These are phyloP conservation scores for Entomobrya multifasciata DNA, from an alignment of 2,888 invertebrate genomes.

Conservation along the genomic window DNA sequence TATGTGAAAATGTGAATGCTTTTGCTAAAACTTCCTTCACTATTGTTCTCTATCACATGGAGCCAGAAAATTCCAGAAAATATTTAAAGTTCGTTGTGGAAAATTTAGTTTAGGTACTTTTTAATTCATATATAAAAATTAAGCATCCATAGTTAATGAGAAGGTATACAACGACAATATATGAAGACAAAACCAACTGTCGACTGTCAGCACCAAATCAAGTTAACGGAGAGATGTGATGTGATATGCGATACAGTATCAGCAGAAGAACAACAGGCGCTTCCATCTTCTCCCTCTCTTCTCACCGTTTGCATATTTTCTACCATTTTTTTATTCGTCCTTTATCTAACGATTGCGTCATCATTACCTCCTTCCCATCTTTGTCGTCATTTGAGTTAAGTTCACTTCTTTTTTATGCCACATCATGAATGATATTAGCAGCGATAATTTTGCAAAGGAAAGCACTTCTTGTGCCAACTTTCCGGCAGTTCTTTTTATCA, in stretches of 20 bases:
- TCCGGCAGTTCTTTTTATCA: not conserved
- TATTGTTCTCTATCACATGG: conserved; percentile 20
- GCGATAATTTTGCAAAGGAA: conserved; percentile 47
- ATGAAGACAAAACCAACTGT: not conserved
- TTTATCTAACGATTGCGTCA: conserved; percentile 39
- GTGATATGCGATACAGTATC: no score
- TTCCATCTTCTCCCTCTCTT: not conserved
- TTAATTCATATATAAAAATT: not conserved
- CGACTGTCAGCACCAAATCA: conserved; percentile 26
- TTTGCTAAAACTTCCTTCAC: no score
- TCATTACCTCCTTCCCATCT: not conserved
- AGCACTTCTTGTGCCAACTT: conserved; percentile 58
- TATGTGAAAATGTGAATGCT: no score
- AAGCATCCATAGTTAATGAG: no score
- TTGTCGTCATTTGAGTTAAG: conserved; percentile 28
- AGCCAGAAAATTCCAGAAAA: conserved; percentile 8
- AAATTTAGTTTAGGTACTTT: not conserved
- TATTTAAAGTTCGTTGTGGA: no score
- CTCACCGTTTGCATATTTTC: conserved; percentile 39
- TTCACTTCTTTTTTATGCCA: conserved; percentile 8
- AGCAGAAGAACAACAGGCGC: not conserved
- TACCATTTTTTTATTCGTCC: not conserved
- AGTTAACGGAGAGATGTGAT: not conserved
- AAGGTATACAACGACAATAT: no score
- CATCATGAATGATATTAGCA: conserved; percentile 48